A percentile compares a stretch with the other conserved stretches of the same genome.
Evolutionary conservation across 2,797 vertebrate species (phyloP).

Genomic region (Eptatretus atami): DNA sequence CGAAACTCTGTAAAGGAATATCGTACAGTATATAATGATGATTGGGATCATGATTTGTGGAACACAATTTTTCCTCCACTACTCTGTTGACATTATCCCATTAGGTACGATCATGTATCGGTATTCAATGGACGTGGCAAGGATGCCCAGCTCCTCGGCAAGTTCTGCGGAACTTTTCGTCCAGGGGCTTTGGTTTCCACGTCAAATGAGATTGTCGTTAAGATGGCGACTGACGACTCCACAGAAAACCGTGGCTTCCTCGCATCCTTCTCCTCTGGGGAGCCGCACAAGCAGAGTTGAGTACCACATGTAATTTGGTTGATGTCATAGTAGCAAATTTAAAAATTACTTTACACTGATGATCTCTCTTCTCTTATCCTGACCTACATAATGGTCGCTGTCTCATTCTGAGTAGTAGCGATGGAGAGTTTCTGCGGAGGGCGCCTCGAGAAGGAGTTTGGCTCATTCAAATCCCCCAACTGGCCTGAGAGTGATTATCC

Average conservation of each 20-base stretch:
- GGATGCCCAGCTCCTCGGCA: slow-evolving; percentile 40
- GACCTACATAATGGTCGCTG: slow-evolving; percentile 9
- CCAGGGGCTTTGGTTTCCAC: slow-evolving; percentile 37
- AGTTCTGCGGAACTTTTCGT: slow-evolving; percentile 54
- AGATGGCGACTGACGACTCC: slow-evolving; percentile 32
- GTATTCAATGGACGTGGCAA: slow-evolving; percentile 40
- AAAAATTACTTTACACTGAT: not conserved
- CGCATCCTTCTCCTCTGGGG: slow-evolving; percentile 26
- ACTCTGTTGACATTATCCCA: not conserved
- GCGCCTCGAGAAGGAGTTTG: slow-evolving; percentile 42
- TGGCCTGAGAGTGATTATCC: slow-evolving; percentile 61
- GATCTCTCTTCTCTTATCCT: slow-evolving; percentile 13
- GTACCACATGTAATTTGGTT: not conserved
- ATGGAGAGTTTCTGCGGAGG: slow-evolving; percentile 26
- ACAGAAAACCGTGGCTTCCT: slow-evolving; percentile 35
- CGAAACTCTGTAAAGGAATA: too few species aligned
- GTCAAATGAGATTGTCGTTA: slow-evolving; percentile 36
- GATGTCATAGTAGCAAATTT: not conserved
- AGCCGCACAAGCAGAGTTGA: slow-evolving; percentile 18
- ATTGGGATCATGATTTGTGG: too few species aligned
- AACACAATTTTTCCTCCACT: too few species aligned
- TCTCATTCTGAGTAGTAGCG: slow-evolving; percentile 8
- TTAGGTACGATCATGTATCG: slow-evolving; percentile 34
- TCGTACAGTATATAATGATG: too few species aligned
- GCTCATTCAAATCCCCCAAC: slow-evolving; percentile 41